Base-by-base conservation (phyloP, 1,140 invertebrate genomes). In the Bombus huntii region DNA sequence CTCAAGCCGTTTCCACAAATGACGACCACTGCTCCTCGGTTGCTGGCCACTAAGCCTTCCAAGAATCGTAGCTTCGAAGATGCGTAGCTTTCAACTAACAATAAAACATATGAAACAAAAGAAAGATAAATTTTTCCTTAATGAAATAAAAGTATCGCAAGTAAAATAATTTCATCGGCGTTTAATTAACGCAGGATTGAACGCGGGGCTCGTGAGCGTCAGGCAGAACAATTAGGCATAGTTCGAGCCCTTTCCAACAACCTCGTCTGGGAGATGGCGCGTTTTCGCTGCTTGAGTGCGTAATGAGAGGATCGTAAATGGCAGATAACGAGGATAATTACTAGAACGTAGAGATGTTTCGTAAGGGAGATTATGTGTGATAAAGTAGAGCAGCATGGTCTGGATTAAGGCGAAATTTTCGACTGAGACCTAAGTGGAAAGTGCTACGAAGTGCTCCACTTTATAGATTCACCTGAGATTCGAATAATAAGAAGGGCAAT, bases 151-250 rank as follows among this genome's bases (percentile, higher is more conserved):
- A 47, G 3, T 0, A 15, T 47, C 5, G 13, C 4, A 0, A 47
- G 44, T 47, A 0, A 15, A 18, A 47, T 18, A 47, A 47, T 47
- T 47, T 1, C 15, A 47, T 47, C 5, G 15, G 0, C 15, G 44
- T 82, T 82, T 82, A 82, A 82, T 82, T 82, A 82, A 82, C 81
- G 71, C 66, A 0, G 59, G 62, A 75, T 82, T 75, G 66, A 44
- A 59, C 13, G 37, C 0, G 42, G 42, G 10, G 2, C 42, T 65
- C 71, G 42, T 34, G 39, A 62, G 39, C 80, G 57, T 28, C 57
- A 28, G 57, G 39, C 31, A 57, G 81, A 75, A 75, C 66, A 82
- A 82, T 82, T 75, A 42, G 13, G 15, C 57, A 75, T 66, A 65
- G 57, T 75, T 74, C 5, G 70, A 62, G 47, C 39, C 12, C 53